Conservation (phyloP, 2,888 invertebrate genomes). For the Caenorhabditis uteleia region DNA sequence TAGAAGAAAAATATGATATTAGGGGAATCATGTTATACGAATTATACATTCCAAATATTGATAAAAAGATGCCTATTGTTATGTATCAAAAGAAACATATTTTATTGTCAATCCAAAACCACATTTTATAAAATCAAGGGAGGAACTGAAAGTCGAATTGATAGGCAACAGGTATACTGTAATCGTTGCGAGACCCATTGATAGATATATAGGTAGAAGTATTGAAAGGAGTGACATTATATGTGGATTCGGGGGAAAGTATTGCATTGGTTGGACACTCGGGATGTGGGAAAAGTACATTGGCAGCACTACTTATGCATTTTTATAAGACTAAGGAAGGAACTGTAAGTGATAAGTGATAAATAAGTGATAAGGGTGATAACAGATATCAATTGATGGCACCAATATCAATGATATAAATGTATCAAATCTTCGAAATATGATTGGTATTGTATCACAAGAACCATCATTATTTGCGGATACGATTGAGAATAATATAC, state of each 20-base stretch:
- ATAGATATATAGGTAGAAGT: constrained; percentile 20
- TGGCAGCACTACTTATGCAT: constrained; percentile 37
- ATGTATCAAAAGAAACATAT: too few relatives aligned
- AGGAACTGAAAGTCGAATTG: too few relatives aligned
- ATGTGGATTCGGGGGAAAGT: constrained; percentile 37
- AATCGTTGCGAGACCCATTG: too few relatives aligned
- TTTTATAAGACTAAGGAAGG: constrained; percentile 39
- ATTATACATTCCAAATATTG: too few relatives aligned
- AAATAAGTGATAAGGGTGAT: too few relatives aligned
- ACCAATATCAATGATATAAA: constrained; percentile 71
- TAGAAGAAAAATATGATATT: too few relatives aligned
- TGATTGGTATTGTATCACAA: constrained; percentile 71
- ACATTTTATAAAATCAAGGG: too few relatives aligned
- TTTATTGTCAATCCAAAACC: too few relatives aligned
- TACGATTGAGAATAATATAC: constrained; percentile 72
- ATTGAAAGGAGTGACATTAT: constrained; percentile 30
- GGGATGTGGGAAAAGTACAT: constrained; percentile 48
- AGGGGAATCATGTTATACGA: too few relatives aligned
- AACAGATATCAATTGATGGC: constrained; percentile 70
- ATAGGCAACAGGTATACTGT: too few relatives aligned
- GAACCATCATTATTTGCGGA: constrained; percentile 76
- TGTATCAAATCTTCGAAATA: constrained; percentile 71
- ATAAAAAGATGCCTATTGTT: too few relatives aligned
- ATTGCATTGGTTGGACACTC: constrained; percentile 50
- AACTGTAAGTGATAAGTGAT: constrained; percentile 6